Conservation (phyloP, 2,888 invertebrate genomes). For the Automeris io region DNA sequence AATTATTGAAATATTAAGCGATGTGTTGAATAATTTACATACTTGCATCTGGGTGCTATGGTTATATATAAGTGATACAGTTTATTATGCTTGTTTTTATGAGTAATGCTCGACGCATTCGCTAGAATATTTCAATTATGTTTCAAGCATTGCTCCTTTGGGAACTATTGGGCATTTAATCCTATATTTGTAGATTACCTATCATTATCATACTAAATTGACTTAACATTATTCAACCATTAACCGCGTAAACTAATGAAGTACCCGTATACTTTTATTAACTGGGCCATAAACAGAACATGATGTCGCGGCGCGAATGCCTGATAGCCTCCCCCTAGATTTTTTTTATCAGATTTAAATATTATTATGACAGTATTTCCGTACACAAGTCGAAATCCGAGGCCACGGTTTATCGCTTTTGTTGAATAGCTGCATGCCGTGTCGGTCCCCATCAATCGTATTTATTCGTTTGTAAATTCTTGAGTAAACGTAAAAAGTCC, state of each 20-base stretch:
- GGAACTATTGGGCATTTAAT: slow-evolving; percentile 79
- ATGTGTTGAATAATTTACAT: slow-evolving; percentile 71
- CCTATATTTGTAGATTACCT: slow-evolving; percentile 70
- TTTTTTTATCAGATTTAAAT: slow-evolving; percentile 46
- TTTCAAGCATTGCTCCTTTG: slow-evolving; percentile 60
- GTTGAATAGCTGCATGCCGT: slow-evolving; percentile 59
- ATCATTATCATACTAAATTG: slow-evolving; percentile 76
- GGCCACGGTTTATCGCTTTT: slow-evolving; percentile 64
- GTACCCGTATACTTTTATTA: slow-evolving; percentile 63
- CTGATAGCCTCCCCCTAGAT: slow-evolving; percentile 70
- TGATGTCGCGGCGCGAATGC: slow-evolving; percentile 73
- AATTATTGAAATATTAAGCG: slow-evolving; percentile 42
- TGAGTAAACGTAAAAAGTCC: slow-evolving; percentile 1
- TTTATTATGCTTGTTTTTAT: slow-evolving; percentile 69
- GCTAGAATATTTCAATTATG: slow-evolving; percentile 18
- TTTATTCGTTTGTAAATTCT: not conserved
- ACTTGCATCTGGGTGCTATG: slow-evolving; percentile 77
- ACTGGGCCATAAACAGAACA: slow-evolving; percentile 58
- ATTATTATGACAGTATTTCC: slow-evolving; percentile 51
- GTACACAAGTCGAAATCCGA: slow-evolving; percentile 64
- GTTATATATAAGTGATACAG: slow-evolving; percentile 72
- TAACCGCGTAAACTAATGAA: slow-evolving; percentile 75
- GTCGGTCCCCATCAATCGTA: slow-evolving; percentile 33
- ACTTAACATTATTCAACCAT: slow-evolving; percentile 75
- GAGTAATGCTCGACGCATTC: slow-evolving; percentile 53